phyloP scores from a whole-genome alignment of 2,888 invertebrate genomes.

The Notodonta ziczac region DNA sequence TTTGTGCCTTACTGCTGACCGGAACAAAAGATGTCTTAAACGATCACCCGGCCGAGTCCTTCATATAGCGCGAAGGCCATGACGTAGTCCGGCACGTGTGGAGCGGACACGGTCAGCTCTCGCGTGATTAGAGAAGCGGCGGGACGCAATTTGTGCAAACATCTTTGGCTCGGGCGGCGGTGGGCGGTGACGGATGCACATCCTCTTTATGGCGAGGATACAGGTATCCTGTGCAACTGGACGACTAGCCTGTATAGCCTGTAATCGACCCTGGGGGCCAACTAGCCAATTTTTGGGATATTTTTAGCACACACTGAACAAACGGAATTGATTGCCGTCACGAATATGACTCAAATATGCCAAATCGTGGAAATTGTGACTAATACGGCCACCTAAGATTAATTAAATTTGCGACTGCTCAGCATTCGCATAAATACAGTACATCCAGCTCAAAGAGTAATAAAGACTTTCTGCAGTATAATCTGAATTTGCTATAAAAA shows the following conservation, averaged over 20 bases:
- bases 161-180: slow-evolving; percentile 14
- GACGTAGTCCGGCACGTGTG: background rate
- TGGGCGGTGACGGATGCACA: slow-evolving; percentile 70
- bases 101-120: background rate
- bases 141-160: slow-evolving; percentile 2
- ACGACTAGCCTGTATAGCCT: slow-evolving; percentile 27
- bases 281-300: slow-evolving; percentile 13
- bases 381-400: too few relatives aligned
- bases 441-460: too few relatives aligned
- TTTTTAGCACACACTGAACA: background rate
- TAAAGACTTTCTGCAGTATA: too few relatives aligned
- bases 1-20: background rate
- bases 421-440: too few relatives aligned
- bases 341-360: background rate
- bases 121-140: background rate
- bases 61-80: background rate
- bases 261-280: background rate
- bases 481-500: too few relatives aligned
- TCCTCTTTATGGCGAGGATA: slow-evolving; percentile 74
- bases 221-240: slow-evolving; percentile 64
- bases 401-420: too few relatives aligned
- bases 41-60: background rate
- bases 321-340: background rate
- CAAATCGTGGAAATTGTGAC: background rate
- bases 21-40: background rate